Evolutionary conservation across 92 coral and sea anemone genomes (phyloP).

Genomic region (Diadumene lineata): DNA sequence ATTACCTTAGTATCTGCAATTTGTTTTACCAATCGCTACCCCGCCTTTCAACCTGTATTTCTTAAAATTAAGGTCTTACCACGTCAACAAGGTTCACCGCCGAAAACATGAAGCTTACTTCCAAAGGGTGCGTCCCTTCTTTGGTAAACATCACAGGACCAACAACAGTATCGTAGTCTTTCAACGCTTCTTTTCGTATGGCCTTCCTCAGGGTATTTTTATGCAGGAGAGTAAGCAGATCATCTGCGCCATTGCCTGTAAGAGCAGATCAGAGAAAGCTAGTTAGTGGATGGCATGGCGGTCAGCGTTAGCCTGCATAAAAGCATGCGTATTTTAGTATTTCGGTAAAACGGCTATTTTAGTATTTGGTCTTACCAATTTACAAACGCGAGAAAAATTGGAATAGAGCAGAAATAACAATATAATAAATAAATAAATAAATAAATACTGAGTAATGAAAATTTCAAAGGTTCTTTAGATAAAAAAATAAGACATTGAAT

Average conservation of each 20-base stretch:
- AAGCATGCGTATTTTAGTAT: too few species aligned
- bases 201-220: conserved; percentile 2
- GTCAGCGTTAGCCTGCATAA: neutral
- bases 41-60: too few species aligned
- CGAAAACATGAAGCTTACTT: neutral
- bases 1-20: too few species aligned
- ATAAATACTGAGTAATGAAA: too few species aligned
- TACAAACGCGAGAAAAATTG: too few species aligned
- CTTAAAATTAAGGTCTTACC: conserved; percentile 15
- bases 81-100: conserved; percentile 8
- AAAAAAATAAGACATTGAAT: too few species aligned
- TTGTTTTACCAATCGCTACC: too few species aligned
- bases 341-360: too few species aligned
- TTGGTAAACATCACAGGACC: conserved; percentile 7
- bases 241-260: neutral
- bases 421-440: too few species aligned
- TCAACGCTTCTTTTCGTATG: conserved; percentile 8
- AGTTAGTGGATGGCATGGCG: neutral
- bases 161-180: conserved; percentile 9
- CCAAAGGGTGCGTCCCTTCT: neutral
- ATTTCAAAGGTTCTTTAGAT: too few species aligned
- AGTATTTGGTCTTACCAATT: too few species aligned
- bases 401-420: too few species aligned
- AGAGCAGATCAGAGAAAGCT: neutral
- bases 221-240: neutral